Evolutionary conservation across 2,888 invertebrate species (phyloP).

Genomic region (Matsumyia berberina): DNA sequence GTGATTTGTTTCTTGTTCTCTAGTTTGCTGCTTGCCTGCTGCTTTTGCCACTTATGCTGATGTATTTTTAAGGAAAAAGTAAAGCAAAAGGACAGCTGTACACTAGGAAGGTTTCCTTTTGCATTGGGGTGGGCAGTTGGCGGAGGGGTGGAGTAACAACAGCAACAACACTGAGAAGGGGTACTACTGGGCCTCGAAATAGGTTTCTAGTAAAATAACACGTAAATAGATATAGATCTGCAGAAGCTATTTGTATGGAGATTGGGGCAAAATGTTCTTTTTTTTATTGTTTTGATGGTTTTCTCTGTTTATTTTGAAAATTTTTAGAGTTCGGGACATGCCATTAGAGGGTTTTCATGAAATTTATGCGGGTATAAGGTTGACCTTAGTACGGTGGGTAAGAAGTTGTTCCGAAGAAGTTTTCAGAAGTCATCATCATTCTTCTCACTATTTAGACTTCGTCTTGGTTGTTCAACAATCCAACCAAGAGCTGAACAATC

Average conservation of each 20-base stretch:
- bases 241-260: conserved; percentile 48
- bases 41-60: conserved; percentile 26
- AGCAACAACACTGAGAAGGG: conserved; percentile 10
- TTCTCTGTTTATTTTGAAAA: neutral
- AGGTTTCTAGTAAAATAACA: conserved; percentile 8
- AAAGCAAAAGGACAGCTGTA: conserved; percentile 63
- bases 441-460: no score
- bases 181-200: conserved; percentile 10
- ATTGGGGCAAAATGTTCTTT: conserved; percentile 22
- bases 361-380: conserved; percentile 18
- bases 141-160: neutral
- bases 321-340: conserved; percentile 16
- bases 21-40: conserved; percentile 27
- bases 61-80: neutral
- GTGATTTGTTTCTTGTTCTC: conserved; percentile 53
- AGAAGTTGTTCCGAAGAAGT: conserved; percentile 22
- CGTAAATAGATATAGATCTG: conserved; percentile 43
- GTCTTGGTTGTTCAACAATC: no score
- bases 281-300: conserved; percentile 17
- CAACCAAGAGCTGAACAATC: no score
- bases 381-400: conserved; percentile 31
- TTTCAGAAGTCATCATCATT: no score
- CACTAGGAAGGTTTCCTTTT: conserved; percentile 49
- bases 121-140: neutral
- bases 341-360: conserved; percentile 6